phyloP scores from a whole-genome alignment of 2,113 vertebrate genomes.

The Platysteira castanea region DNA sequence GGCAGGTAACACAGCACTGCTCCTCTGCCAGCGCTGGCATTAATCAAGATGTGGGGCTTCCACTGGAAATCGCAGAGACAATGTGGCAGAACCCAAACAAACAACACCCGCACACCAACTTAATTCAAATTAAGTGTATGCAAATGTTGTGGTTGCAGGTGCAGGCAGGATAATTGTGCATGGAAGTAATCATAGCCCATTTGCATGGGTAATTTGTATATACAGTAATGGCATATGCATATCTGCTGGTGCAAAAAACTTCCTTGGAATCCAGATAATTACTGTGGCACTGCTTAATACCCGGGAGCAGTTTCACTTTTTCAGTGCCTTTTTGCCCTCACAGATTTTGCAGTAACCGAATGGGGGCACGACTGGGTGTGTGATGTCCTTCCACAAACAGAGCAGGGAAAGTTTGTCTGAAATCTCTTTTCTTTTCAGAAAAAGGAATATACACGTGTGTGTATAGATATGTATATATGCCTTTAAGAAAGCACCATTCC shows the following conservation, averaged over 20 bases:
- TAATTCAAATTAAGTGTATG: neutral
- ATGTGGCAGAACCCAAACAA: neutral
- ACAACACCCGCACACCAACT: neutral
- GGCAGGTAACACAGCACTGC: neutral
- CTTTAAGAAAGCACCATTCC: neutral
- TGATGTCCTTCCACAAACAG: neutral
- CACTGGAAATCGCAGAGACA: neutral
- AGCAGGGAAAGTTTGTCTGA: neutral
- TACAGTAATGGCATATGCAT: neutral
- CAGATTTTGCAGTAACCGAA: neutral
- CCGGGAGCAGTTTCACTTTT: neutral
- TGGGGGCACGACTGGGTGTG: rapidly evolving
- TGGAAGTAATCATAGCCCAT: slow-evolving; percentile 30
- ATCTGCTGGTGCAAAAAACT: neutral
- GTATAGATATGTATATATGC: rapidly evolving
- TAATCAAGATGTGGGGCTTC: neutral
- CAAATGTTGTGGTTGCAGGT: slow-evolving; percentile 22
- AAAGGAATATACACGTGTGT: neutral
- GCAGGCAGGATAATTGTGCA: neutral
- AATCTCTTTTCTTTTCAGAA: neutral
- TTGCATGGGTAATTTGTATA: slow-evolving; percentile 20
- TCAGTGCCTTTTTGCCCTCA: neutral
- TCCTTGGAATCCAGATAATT: neutral
- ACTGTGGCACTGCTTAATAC: neutral
- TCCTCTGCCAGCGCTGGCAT: neutral